Evolutionary conservation across 2,113 vertebrate species (phyloP).

Genomic region (Lampris incognitus): DNA sequence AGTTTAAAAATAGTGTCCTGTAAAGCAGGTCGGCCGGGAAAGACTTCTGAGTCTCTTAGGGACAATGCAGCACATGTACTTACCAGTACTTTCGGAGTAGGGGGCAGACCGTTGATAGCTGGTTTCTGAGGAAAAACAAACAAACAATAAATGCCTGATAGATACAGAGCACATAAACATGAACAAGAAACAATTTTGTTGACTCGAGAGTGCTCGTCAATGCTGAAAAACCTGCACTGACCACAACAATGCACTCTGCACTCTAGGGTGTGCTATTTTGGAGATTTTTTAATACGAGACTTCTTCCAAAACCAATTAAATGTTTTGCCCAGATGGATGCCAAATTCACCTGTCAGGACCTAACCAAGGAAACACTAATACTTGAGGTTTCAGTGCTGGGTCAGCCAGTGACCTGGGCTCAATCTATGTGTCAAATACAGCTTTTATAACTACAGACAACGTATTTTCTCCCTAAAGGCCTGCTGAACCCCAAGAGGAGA

Average conservation of each 20-base stretch:
- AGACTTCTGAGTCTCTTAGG: background rate
- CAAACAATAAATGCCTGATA: conserved; percentile 31
- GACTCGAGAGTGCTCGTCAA: conserved; percentile 24
- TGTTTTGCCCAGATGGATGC: conserved; percentile 4
- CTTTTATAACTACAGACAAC: background rate
- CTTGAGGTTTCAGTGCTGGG: conserved; percentile 30
- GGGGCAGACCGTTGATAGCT: conserved; percentile 95
- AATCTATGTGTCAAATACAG: conserved; percentile 11
- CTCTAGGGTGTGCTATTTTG: no score
- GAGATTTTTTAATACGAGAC: no score
- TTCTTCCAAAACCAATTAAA: conserved; percentile 39
- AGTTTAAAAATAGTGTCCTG: conserved; percentile 46
- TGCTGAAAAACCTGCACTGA: conserved; percentile 4
- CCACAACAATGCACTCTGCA: conserved; percentile 33
- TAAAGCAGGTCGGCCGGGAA: conserved; percentile 23
- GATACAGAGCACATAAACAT: conserved; percentile 14
- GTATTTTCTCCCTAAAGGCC: conserved; percentile 4
- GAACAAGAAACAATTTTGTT: conserved; percentile 16
- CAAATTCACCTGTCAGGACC: conserved; percentile 34
- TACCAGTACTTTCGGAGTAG: conserved; percentile 98
- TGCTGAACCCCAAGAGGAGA: background rate
- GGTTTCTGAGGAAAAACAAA: conserved; percentile 85
- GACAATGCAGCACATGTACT: conserved; percentile 71
- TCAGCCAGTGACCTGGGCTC: conserved; percentile 10
- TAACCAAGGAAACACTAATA: conserved; percentile 29